Base-by-base conservation (phyloP, 2,113 vertebrate species). In the Sphaerodactylus townsendi region DNA sequence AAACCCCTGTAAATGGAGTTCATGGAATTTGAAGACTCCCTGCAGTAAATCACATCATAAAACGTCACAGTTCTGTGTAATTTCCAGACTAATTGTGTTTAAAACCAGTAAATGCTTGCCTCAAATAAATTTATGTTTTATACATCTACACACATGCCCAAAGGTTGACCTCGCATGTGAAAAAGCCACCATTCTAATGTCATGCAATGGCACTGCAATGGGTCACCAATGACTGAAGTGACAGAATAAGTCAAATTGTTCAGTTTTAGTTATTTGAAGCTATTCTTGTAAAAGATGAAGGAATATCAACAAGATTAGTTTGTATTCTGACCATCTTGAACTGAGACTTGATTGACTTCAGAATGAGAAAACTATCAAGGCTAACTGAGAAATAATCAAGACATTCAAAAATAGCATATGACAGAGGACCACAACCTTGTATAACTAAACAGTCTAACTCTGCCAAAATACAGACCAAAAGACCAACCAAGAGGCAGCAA, bases 81-180 rank as follows among this genome's bases (percentile, higher is more conserved):
- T 95, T 96, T 96, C 93, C 93, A 94, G 93, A 93, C 94, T 95
- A 94, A 95, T 93, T 91, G 92, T 93, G 94, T 95, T 95, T 94
- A 94, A 95, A 93, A 93, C 91, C 92, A 94, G 93, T 95, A 95
- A 95, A 95, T 95, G 93, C 91, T 94, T 94, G 92, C 90, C 93
- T 94, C 93, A 94, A 94, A 94, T 95, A 95, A 96, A 95, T 93
- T 94, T 93, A 91, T 92, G 93, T 90, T 86, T 93, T 59, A n/a
- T n/a, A 77, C 87, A 86, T 89, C 82, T 90, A 44, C 87, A 86
- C 41, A 0, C 83, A 81, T 56, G 68, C 86, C 84, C 78, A 65
- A 70, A 79, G 77, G 70, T 76, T 88, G 85, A 92, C 66, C 85
- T 19, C 53, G 30, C 72, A 66, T 81, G 78, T 56, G 39, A 76